Percentiles rank a stretch among this genome's conserved stretches.
phyloP scores from a whole-genome alignment of 2,113 vertebrate genomes.

The Paracanthobrama guichenoti region DNA sequence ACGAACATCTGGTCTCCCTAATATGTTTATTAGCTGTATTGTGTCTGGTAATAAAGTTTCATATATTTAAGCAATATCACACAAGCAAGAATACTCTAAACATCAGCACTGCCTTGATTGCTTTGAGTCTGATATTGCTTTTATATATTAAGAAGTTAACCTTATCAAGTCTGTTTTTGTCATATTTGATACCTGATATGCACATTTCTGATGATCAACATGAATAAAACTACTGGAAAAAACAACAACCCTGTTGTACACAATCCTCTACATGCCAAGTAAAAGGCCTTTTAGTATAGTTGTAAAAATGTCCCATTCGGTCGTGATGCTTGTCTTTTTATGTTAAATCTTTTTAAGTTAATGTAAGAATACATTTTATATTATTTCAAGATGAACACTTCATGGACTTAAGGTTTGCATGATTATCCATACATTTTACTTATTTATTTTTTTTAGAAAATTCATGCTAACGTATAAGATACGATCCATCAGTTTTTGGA shows the following conservation, averaged over 20 bases:
- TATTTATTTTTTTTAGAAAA: not conserved
- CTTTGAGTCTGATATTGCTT: not conserved
- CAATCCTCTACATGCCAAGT: too few species aligned
- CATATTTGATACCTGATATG: too few species aligned
- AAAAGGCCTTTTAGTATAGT: too few species aligned
- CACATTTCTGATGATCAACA: too few species aligned
- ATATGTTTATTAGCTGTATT: not conserved
- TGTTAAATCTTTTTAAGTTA: too few species aligned
- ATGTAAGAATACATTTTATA: not conserved
- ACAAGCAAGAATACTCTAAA: not conserved
- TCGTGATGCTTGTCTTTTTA: too few species aligned
- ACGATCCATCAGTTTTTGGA: not conserved
- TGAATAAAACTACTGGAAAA: too few species aligned
- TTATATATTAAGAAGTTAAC: not conserved
- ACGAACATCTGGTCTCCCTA: conserved; percentile 15
- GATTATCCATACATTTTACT: not conserved
- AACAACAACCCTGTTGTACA: too few species aligned
- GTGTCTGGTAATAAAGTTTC: not conserved
- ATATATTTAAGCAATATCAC: not conserved
- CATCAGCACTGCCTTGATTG: not conserved
- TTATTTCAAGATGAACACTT: not conserved
- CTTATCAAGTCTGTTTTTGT: too few species aligned
- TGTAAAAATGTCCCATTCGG: too few species aligned
- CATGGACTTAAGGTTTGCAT: not conserved
- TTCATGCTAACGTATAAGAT: not conserved